These are phyloP conservation scores for Spilosoma lubricipeda DNA, from an alignment of 2,888 invertebrate species.

Conservation along the genomic window DNA sequence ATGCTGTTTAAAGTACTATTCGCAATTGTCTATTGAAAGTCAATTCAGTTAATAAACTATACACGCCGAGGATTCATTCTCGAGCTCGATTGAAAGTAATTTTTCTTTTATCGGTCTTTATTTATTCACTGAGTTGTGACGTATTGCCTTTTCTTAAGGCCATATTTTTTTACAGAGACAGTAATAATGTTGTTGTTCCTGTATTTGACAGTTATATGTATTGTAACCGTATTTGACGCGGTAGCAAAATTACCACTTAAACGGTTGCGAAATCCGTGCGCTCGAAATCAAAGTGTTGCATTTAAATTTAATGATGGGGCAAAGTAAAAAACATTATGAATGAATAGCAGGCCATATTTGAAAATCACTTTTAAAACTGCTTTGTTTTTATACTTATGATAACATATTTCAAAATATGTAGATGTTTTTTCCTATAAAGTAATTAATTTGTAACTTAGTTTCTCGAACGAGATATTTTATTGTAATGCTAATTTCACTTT, in stretches of 20 bases:
- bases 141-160: not conserved
- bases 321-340: not conserved
- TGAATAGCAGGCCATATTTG: not conserved
- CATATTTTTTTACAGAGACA: not conserved
- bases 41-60: conserved; percentile 29
- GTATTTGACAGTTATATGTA: not conserved
- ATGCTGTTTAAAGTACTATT: conserved; percentile 13
- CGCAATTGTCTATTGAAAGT: conserved; percentile 34
- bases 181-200: not conserved
- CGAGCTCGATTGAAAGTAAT: conserved; percentile 6
- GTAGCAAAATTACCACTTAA: not conserved
- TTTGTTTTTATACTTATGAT: not conserved
- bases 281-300: not conserved
- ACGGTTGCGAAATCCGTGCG: not conserved
- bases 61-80: conserved; percentile 16
- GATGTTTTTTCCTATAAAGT: not conserved
- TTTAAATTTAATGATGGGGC: not conserved
- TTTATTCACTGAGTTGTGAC: not conserved
- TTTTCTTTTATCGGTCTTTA: not conserved
- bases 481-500: not conserved
- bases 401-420: not conserved
- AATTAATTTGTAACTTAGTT: not conserved
- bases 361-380: not conserved
- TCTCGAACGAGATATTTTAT: not conserved
- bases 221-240: not conserved